Conservation (phyloP, 2,113 vertebrate genomes). For the Ceuthmochares aereus region DNA sequence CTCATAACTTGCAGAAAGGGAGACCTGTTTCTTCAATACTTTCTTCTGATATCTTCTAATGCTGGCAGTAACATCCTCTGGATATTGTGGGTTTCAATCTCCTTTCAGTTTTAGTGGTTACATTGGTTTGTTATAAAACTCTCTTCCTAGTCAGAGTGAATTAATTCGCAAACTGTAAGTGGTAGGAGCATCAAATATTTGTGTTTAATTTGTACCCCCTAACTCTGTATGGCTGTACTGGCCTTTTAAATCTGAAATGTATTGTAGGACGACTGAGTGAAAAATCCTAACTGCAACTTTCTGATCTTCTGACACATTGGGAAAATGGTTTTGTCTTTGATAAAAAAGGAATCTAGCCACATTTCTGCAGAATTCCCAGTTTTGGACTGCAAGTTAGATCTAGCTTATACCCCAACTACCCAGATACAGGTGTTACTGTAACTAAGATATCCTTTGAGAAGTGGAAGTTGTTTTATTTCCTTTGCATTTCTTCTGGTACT, state of each 20-base stretch:
- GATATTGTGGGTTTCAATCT: conserved; percentile 19
- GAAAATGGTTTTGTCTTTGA: background rate
- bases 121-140: background rate
- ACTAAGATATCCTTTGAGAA: background rate
- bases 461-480: background rate
- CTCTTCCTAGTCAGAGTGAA: background rate
- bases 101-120: conserved; percentile 59
- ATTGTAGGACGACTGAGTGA: background rate
- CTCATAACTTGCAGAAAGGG: background rate
- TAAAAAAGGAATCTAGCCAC: background rate
- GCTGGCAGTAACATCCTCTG: background rate
- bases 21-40: background rate
- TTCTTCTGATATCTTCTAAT: background rate
- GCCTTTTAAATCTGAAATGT: background rate
- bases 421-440: background rate
- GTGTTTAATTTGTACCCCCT: background rate
- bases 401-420: background rate
- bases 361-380: background rate
- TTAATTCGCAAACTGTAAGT: background rate
- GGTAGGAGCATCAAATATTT: background rate
- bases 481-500: background rate
- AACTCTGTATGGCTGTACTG: background rate
- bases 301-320: background rate
- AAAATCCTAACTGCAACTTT: background rate
- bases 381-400: background rate